A percentile compares a stretch with the other conserved stretches of the same genome.
Conservation (phyloP, 2,113 vertebrate genomes). For the Lonchura striata region DNA sequence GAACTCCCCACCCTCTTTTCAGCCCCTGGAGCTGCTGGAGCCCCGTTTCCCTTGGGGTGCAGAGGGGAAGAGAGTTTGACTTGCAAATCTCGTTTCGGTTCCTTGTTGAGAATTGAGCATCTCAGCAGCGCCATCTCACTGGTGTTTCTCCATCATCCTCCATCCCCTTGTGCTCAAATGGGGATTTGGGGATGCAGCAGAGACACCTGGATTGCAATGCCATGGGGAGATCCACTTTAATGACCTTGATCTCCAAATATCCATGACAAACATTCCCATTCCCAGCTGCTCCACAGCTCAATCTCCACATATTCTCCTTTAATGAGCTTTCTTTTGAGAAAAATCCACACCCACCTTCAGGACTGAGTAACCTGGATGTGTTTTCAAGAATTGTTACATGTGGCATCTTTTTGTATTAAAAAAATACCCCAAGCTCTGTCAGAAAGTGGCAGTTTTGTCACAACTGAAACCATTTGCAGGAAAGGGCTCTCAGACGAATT, state of each 20-base stretch:
- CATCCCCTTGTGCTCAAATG: neutral
- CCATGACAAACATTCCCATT: neutral
- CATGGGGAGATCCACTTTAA: neutral
- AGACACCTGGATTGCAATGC: neutral
- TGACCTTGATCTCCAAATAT: neutral
- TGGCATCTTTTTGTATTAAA: neutral
- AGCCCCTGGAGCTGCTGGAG: neutral
- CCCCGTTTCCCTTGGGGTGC: neutral
- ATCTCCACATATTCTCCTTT: accelerated
- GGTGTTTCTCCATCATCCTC: neutral
- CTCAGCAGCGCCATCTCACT: neutral
- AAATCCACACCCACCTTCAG: neutral
- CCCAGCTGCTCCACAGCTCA: neutral
- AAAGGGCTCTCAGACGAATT: conserved; percentile 31
- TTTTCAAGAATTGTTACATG: neutral
- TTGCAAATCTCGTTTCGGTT: conserved; percentile 19
- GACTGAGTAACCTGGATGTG: neutral
- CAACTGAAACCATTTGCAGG: conserved; percentile 26
- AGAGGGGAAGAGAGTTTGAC: neutral
- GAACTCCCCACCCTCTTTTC: neutral
- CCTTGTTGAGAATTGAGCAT: neutral
- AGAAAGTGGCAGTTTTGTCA: neutral
- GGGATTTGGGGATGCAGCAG: accelerated
- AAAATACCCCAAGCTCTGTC: neutral
- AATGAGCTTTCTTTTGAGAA: neutral